Conservation (phyloP, 2,113 vertebrate species). For the Silurus asotus region DNA sequence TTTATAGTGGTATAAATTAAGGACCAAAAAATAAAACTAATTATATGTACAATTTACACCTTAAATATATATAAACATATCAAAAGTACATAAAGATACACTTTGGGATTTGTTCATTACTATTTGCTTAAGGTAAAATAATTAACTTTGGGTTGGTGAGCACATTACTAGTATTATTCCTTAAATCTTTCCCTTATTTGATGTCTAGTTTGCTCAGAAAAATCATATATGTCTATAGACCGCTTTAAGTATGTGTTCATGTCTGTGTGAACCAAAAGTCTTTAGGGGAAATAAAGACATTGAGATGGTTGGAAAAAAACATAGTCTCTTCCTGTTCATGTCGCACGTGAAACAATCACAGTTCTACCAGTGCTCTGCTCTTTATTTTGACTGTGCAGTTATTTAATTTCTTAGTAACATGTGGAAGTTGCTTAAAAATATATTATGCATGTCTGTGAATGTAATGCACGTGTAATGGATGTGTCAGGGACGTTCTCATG, state of each 20-base stretch:
- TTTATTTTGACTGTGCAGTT: neutral
- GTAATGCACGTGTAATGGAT: neutral
- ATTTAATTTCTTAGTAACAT: neutral
- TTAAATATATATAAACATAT: neutral
- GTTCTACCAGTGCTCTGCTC: neutral
- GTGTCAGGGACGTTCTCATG: neutral
- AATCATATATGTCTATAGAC: neutral
- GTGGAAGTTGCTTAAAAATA: neutral
- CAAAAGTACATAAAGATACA: neutral
- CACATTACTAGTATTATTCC: neutral
- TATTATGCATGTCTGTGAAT: neutral
- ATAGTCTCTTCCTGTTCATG: conserved; percentile 17
- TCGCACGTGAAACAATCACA: neutral
- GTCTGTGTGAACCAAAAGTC: neutral
- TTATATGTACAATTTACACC: neutral
- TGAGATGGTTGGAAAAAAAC: neutral
- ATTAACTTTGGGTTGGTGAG: neutral
- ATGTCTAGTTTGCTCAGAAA: neutral
- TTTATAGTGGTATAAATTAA: neutral
- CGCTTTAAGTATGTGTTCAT: neutral
- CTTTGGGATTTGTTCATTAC: neutral
- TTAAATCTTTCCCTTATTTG: neutral
- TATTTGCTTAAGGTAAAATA: neutral
- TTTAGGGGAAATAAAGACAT: conserved; percentile 1
- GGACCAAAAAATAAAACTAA: neutral